Percentiles rank a stretch among this genome's conserved stretches.
Evolutionary conservation across 2,797 vertebrate genomes (phyloP).

Genomic region (Sardinella longiceps): DNA sequence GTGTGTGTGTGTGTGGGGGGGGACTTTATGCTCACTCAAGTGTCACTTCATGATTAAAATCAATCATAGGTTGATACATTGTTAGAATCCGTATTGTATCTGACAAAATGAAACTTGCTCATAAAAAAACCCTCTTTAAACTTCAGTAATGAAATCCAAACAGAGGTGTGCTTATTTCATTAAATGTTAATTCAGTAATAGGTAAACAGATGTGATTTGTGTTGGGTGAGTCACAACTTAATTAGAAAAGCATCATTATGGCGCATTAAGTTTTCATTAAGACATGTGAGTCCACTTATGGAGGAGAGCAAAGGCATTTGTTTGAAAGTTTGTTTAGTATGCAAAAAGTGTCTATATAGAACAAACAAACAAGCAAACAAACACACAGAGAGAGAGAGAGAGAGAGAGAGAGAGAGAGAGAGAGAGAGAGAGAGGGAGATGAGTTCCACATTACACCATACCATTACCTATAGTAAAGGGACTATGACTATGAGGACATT

Average conservation of each 20-base stretch:
- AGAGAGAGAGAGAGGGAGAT: too few species aligned
- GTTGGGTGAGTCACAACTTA: conserved; percentile 30
- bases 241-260: conserved; percentile 37
- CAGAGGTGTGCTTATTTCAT: conserved; percentile 21
- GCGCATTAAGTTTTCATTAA: conserved; percentile 45
- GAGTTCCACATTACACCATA: too few species aligned
- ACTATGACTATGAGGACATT: too few species aligned
- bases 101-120: conserved; percentile 42
- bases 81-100: conserved; percentile 42
- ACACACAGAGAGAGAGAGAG: neutral
- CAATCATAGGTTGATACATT: conserved; percentile 40
- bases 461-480: too few species aligned
- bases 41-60: conserved; percentile 47
- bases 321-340: neutral
- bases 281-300: conserved; percentile 7
- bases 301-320: neutral
- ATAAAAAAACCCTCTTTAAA: conserved; percentile 35
- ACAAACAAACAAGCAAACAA: neutral
- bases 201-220: conserved; percentile 38
- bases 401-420: too few species aligned
- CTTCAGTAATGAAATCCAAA: conserved; percentile 45
- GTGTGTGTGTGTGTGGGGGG: neutral
- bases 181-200: neutral
- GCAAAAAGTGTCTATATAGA: neutral
- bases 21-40: conserved; percentile 39